A percentile compares a stretch with the other conserved stretches of the same genome.
These are phyloP conservation scores for Sebastes steindachneri DNA, from an alignment of 2,797 vertebrate species.

Conservation along the genomic window DNA sequence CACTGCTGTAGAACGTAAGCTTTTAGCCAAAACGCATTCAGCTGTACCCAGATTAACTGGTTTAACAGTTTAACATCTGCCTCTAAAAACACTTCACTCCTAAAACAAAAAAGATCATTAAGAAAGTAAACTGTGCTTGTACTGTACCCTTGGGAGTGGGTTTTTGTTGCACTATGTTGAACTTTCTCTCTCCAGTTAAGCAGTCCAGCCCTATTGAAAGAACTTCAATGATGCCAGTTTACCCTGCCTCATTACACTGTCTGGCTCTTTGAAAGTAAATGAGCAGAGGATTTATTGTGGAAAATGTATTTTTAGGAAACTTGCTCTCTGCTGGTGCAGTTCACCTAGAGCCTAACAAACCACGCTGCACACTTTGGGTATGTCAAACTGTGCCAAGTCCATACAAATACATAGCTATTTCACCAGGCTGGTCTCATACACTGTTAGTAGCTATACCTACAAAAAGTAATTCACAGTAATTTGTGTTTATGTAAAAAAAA, in stretches of 20 bases:
- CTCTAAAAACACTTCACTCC: background rate
- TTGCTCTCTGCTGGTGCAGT: background rate
- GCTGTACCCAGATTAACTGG: background rate
- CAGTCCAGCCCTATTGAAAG: background rate
- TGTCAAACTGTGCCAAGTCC: background rate
- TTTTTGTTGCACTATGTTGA: background rate
- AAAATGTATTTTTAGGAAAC: background rate
- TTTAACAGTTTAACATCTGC: background rate
- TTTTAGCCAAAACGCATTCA: background rate
- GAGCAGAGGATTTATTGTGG: slow-evolving; percentile 14
- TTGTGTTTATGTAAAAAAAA: no score
- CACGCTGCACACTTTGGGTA: background rate
- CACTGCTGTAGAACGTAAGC: background rate
- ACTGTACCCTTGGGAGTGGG: background rate
- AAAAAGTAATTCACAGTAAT: no score
- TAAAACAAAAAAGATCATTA: background rate
- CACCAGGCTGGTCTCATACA: no score
- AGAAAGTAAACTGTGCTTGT: background rate
- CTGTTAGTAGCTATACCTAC: no score
- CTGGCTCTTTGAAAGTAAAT: slow-evolving; percentile 34
- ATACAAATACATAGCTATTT: background rate
- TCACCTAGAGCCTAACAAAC: background rate
- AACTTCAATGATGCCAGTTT: slow-evolving; percentile 5
- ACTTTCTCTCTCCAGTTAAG: background rate
- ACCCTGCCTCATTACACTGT: slow-evolving; percentile 26